These are phyloP conservation scores for Podabrus alpinus DNA, from an alignment of 2,888 invertebrate genomes.

Conservation along the genomic window DNA sequence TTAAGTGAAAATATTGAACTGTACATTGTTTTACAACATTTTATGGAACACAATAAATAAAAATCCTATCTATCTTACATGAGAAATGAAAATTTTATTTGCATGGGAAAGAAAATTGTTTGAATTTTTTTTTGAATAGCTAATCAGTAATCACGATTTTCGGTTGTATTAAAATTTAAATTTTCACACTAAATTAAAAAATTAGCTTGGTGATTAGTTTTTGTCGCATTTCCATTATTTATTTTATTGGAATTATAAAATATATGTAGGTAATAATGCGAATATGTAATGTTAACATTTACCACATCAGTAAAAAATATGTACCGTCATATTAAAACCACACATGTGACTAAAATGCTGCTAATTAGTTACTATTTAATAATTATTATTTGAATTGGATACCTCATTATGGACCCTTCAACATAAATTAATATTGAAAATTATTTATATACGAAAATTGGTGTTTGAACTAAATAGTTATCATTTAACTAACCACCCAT, in stretches of 20 bases:
- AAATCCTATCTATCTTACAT: too few species aligned
- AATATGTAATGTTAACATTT: background rate
- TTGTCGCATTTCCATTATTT: background rate
- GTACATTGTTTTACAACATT: too few species aligned
- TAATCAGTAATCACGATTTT: too few species aligned
- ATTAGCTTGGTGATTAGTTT: too few species aligned
- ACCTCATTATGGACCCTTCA: background rate
- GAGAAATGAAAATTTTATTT: too few species aligned
- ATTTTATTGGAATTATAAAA: background rate
- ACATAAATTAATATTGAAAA: background rate
- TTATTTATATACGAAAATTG: background rate
- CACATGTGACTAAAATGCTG: background rate
- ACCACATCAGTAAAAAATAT: background rate
- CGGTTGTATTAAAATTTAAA: too few species aligned
- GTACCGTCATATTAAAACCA: background rate
- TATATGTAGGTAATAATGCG: too few species aligned
- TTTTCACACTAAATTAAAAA: too few species aligned
- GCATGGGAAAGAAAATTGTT: too few species aligned
- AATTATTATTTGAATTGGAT: background rate
- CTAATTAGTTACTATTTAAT: background rate
- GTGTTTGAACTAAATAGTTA: background rate
- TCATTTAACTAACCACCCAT: background rate
- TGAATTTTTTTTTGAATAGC: too few species aligned
- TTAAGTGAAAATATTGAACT: too few species aligned
- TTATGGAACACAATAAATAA: too few species aligned